Evolutionary conservation across 1,140 invertebrate species (phyloP), one percentile per base, ranked within the genome.

Genomic region (Drosophila pallidifrons): DNA sequence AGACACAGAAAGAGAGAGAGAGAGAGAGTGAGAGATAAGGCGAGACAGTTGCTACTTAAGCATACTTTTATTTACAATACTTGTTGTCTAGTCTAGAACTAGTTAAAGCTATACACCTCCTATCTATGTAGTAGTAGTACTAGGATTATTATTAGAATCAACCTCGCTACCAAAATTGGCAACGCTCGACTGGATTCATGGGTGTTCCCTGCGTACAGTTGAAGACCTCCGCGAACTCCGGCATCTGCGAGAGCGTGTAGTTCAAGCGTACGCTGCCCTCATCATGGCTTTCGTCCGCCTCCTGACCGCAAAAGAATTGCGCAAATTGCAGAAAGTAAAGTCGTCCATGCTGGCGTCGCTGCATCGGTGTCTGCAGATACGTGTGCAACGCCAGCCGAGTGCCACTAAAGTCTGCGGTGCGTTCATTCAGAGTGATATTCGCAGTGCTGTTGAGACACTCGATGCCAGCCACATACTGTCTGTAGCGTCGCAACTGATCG

Each of bases 121-220:
- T 60, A 28, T 8, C 10, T 30, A 30, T 3, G 15, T 11, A 32
- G 13, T 28, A 32, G 32, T 25, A 25, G 20, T 25, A 4, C 20
- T 25, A 25, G 20, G 20, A 25, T 25, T 25, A 25, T 25, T 25
- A 25, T 25, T 25, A 25, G 20, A 25, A 25, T 25, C 20, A 25
- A 38, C 6, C 35, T 52, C 15, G 46, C 77, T 94, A 98, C 97
- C 97, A 98, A 57, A 98, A 95, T 11, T 94, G 94, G 91, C 97
- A 98, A 91, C 98, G 98, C 55, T 95, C 94, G 5, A 88, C 63
- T 0, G 97, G 97, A 93, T 98, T 98, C 97, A 98, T 98, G 8
- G 94, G 94, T 49, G 94, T 94, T n/a, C 95, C 95, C 3, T 92
- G 71, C 0, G 94, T 94, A 81, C 97, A 97, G 16, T 94, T 93